Evolutionary conservation across 2,113 vertebrate genomes (phyloP), one percentile per base, ranked within the genome.

Genomic region (Prionailurus viverrinus): DNA sequence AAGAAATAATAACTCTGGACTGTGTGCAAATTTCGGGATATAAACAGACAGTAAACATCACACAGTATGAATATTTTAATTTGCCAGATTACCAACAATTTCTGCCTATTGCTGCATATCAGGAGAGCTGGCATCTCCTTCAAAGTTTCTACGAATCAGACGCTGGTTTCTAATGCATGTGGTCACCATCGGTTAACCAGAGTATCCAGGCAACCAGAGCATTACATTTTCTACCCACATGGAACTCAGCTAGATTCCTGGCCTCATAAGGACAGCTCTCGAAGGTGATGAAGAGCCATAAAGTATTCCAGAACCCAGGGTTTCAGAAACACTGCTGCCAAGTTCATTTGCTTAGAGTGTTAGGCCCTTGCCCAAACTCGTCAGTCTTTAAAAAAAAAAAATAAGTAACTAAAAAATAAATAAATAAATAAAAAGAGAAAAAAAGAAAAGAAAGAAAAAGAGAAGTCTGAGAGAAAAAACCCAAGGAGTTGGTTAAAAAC

Each of bases 41-140:
- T 61, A 91, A 96, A 58, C 74, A 94, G 76, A 86, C 31, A 87
- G 79, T 91, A 82, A 94, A 95, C 63, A 89, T 82, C 61, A 73
- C 27, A 83, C 9, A 5, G 33, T 74, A 45, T 87, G 86, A 97
- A 41, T 81, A 39, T 80, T 91, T 96, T 93, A 58, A 58, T 63
- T 95, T 92, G 66, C 69, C 83, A 68, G 31, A 78, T 95, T 76
- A 93, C 66, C 85, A 74, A 41, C 25, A 61, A 89, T 85, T 82
- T 89, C 68, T 85, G 63, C 16, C 89, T 81, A 31, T 58, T 55
- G 61, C n/a, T 84, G 7, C 76, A 3, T 73, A 15, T 31, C 91
- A 74, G 61, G 68, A 68, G 31, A 36, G 33, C 7, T 53, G 29
- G 25, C 51, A 73, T 65, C 41, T 87, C 61, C 23, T 95, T 95